Evolutionary conservation across 2,797 vertebrate genomes (phyloP), one percentile per base, ranked within the genome.

Genomic region (Falco cherrug): DNA sequence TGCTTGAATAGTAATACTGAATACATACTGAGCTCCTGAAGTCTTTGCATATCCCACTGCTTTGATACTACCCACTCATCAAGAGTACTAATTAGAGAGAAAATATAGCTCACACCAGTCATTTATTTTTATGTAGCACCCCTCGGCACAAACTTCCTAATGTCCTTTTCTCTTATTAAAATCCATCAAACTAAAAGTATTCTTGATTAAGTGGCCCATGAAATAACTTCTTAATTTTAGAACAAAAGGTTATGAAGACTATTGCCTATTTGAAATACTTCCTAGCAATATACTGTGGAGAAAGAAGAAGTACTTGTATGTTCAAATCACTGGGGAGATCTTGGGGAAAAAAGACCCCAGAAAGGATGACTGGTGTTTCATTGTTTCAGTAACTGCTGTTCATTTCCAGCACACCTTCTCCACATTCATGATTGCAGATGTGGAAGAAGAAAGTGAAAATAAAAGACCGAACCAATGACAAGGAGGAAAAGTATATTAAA

Each of bases 151-250:
- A 85, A 75, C 24, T 74, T 87, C 48, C 47, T 79, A 80, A 84
- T 84, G 53, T 47, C 57, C 17, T 89, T 90, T 89, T 64, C 47
- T 57, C 35, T 71, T 81, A 93, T 86, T 91, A 92, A 95, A 93
- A 93, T 91, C 87, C 47, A 87, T 54, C 94, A 35, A 65, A 39
- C 60, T 83, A 41, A 10, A 96, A 84, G 41, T 85, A 78, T 67
- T 83, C 56, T 84, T 92, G 89, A 94, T 74, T 78, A 95, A 90
- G 77, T 61, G 39, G 61, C 2, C 54, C 33, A 78, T 53, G 33
- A 92, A 92, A 85, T 69, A 89, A 54, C 26, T 77, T 89, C 33
- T 80, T 43, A 51, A 83, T 87, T 90, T 87, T 81, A 74, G 70
- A 92, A 91, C 48, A 77, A 84, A 89, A 79, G 20, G 18, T 81